Percentiles rank a stretch among this genome's conserved stretches.
Evolutionary conservation across 2,797 vertebrate genomes (phyloP).

Genomic region (Bradypodion pumilum): DNA sequence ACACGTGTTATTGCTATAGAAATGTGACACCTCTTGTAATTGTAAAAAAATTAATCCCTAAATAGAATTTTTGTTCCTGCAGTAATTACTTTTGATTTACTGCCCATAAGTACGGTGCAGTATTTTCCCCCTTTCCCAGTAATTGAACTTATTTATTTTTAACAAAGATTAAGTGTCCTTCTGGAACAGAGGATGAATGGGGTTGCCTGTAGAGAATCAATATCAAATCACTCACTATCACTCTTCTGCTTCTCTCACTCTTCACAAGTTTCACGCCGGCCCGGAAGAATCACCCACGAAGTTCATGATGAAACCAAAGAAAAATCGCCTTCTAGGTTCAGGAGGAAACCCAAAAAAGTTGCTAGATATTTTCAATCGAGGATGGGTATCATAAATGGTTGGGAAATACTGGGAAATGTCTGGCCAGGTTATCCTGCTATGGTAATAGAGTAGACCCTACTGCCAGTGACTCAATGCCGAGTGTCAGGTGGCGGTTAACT

Average conservation of each 20-base stretch:
- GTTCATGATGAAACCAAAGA: neutral
- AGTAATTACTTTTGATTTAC: constrained; percentile 70
- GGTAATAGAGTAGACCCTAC: no score
- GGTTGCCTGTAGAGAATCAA: constrained; percentile 29
- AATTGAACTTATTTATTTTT: constrained; percentile 71
- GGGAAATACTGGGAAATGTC: no score
- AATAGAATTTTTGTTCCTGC: constrained; percentile 42
- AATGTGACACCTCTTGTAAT: neutral
- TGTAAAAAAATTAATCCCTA: neutral
- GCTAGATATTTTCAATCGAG: no score
- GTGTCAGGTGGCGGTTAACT: no score
- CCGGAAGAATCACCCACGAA: neutral
- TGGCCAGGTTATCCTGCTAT: no score
- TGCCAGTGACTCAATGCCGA: no score
- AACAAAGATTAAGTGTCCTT: constrained; percentile 68
- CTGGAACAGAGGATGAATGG: constrained; percentile 50
- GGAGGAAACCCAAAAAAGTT: neutral
- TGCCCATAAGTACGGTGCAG: constrained; percentile 61
- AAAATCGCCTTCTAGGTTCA: neutral
- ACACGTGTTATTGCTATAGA: neutral
- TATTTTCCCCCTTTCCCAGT: constrained; percentile 43
- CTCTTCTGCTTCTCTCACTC: neutral
- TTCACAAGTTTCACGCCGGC: neutral
- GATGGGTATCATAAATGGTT: no score
- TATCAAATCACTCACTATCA: neutral